Conservation (phyloP, 2,888 invertebrate species). For the Drosophila mercatorum region DNA sequence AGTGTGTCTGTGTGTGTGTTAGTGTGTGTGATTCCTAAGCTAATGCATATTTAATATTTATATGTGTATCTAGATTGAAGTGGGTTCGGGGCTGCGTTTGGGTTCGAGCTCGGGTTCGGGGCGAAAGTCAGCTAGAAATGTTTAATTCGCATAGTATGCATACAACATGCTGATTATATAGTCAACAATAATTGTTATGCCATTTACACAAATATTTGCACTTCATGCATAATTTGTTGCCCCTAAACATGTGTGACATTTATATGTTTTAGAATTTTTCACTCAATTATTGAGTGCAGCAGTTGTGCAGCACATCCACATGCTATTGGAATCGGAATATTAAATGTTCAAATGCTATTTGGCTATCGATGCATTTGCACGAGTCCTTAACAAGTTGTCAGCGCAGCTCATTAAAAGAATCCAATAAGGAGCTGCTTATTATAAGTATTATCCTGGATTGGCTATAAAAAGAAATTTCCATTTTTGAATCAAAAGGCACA, state of each 20-base stretch:
- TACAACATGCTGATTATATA: conserved; percentile 45
- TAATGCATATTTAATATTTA: conserved; percentile 78
- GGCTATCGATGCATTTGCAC: neutral
- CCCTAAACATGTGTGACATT: conserved; percentile 19
- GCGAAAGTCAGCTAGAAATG: conserved; percentile 34
- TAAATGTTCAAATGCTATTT: neutral
- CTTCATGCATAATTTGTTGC: conserved; percentile 41
- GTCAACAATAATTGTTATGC: conserved; percentile 54
- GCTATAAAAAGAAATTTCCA: neutral
- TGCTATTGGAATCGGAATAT: neutral
- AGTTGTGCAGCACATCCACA: neutral
- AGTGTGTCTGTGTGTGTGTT: conserved; percentile 4
- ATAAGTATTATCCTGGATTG: neutral
- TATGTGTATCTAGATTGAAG: conserved; percentile 20
- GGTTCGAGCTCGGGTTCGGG: neutral
- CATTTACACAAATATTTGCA: conserved; percentile 55
- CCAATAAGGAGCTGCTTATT: neutral
- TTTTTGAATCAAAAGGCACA: neutral
- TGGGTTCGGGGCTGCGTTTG: neutral
- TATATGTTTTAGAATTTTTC: neutral
- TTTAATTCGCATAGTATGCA: conserved; percentile 49
- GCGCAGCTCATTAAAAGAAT: neutral
- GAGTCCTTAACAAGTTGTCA: neutral
- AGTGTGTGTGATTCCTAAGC: conserved; percentile 24
- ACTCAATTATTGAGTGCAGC: conserved; percentile 13